A percentile compares a stretch with the other conserved stretches of the same genome.
Evolutionary conservation across 2,888 invertebrate genomes (phyloP).

Genomic region (Sipha maydis): DNA sequence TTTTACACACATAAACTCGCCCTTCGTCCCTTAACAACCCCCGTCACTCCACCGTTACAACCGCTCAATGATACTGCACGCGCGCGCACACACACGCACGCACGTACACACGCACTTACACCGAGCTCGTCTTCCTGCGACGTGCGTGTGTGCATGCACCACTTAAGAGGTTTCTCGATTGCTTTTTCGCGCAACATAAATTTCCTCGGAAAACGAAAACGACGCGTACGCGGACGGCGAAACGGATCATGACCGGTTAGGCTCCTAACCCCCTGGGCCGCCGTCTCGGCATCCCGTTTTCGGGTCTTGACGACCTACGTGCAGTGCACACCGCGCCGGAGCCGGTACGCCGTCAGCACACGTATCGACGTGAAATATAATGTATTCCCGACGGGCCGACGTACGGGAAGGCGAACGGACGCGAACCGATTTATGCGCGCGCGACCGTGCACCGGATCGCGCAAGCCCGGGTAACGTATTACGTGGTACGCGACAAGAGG

Average conservation of each 20-base stretch:
- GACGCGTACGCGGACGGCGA: not conserved
- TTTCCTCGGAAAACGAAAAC: conserved; percentile 27
- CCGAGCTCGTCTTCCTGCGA: no score
- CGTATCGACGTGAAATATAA: conserved; percentile 5
- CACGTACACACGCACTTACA: no score
- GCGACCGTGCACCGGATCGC: no score
- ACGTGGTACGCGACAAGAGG: not conserved
- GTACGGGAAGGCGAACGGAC: not conserved
- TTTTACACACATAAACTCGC: not conserved
- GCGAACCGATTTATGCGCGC: not conserved
- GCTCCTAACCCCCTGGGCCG: not conserved
- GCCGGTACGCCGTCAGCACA: no score
- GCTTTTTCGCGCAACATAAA: conserved; percentile 59
- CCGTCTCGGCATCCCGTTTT: not conserved
- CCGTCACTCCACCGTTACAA: no score
- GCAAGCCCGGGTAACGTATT: no score
- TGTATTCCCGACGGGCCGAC: conserved; percentile 20
- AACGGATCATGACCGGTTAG: conserved; percentile 45
- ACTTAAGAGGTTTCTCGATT: conserved; percentile 57
- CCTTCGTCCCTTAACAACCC: not conserved
- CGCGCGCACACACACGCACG: not conserved
- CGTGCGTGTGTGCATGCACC: not conserved
- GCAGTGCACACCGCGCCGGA: no score
- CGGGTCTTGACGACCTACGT: conserved; percentile 5
- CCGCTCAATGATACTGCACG: not conserved